A percentile compares a stretch with the other conserved stretches of the same genome.
Evolutionary conservation across 2,888 invertebrate species (phyloP).

Genomic region (Melanophora roralis): DNA sequence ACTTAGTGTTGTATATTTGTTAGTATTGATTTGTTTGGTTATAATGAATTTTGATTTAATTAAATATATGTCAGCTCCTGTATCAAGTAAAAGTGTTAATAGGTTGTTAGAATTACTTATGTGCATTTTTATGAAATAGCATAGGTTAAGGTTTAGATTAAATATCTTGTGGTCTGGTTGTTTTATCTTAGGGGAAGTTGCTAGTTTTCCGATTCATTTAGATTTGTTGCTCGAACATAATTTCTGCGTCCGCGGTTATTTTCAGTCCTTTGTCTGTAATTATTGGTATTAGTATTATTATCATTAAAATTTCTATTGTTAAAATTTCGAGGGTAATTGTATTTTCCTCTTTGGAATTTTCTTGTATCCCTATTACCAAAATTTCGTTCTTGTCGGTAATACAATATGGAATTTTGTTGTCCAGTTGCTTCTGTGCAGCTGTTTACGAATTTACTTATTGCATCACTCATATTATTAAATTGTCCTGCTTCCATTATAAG

Average conservation of each 20-base stretch:
- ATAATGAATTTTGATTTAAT: background rate
- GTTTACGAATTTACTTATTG: constrained; percentile 30
- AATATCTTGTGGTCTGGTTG: background rate
- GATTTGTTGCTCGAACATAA: background rate
- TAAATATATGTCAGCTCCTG: no score
- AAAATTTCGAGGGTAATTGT: background rate
- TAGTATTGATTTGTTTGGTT: background rate
- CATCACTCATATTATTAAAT: constrained; percentile 47
- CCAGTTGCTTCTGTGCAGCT: constrained; percentile 18
- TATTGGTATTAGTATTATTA: background rate
- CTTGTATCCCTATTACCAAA: no score
- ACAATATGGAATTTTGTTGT: background rate
- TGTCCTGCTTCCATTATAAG: constrained; percentile 35
- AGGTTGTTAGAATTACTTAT: no score
- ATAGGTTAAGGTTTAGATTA: background rate
- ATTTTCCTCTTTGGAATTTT: background rate
- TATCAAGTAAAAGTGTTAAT: no score
- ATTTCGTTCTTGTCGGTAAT: background rate
- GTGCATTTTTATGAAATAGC: no score
- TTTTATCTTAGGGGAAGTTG: background rate
- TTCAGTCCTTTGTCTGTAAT: background rate
- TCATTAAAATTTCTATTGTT: background rate
- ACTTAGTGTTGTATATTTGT: background rate
- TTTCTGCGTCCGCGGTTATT: no score
- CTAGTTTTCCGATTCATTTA: background rate